Percentiles rank a stretch among this genome's conserved stretches.
Conservation (phyloP, 2,113 vertebrate genomes). For the Atrichornis clamosus region DNA sequence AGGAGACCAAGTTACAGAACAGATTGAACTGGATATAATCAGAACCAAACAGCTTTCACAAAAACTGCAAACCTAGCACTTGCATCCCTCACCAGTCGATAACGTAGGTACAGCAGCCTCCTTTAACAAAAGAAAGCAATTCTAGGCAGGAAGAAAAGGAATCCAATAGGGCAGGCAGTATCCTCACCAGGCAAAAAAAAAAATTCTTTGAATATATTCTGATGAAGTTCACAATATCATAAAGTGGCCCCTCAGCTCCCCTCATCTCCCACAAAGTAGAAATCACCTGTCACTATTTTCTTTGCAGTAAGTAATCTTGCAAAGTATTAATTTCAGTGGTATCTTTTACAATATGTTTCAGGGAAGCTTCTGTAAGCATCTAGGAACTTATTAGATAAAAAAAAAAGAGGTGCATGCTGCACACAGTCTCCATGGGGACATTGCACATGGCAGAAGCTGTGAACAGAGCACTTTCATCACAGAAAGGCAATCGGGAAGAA, state of each 20-base stretch:
- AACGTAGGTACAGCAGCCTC: background rate
- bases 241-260: background rate
- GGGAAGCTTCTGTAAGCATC: constrained; percentile 44
- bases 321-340: constrained; percentile 64
- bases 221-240: background rate
- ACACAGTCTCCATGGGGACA: constrained; percentile 57
- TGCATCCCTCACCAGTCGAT: constrained; percentile 20
- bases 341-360: constrained; percentile 54
- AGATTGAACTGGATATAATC: constrained; percentile 46
- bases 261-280: constrained; percentile 1
- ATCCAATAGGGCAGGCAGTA: background rate
- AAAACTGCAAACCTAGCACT: constrained; percentile 49
- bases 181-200: background rate
- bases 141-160: constrained; percentile 18
- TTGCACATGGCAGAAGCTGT: constrained; percentile 48
- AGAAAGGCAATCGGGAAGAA: constrained; percentile 36
- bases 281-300: constrained; percentile 39
- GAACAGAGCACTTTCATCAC: constrained; percentile 41
- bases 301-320: constrained; percentile 50
- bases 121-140: constrained; percentile 58
- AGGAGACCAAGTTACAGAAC: background rate
- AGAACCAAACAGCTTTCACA: constrained; percentile 39
- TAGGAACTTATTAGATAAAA: constrained; percentile 63
- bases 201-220: background rate
- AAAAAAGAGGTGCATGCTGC: background rate